Evolutionary conservation across 2,113 vertebrate species (phyloP).

Genomic region (Cyphomyrus discorhynchus): DNA sequence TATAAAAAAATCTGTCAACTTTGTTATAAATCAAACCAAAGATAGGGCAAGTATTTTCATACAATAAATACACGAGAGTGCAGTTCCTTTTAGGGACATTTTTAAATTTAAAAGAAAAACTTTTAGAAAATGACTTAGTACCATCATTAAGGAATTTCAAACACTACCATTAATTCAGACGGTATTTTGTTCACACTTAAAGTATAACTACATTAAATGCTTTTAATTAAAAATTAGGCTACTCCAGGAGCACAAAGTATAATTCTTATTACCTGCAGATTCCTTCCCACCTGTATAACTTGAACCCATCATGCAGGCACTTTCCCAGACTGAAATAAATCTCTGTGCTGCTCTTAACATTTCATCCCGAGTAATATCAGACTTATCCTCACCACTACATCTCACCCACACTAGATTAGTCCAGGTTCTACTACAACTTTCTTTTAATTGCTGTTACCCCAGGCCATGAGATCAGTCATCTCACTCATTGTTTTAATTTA

Average conservation of each 20-base stretch:
- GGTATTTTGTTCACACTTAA: neutral
- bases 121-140: neutral
- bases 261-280: neutral
- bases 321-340: neutral
- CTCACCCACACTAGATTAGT: neutral
- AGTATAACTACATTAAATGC: neutral
- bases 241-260: neutral
- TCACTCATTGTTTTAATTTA: neutral
- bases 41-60: neutral
- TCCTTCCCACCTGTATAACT: neutral
- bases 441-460: neutral
- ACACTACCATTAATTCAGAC: neutral
- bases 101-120: neutral
- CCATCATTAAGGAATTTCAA: neutral
- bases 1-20: constrained; percentile 12
- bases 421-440: neutral
- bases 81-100: neutral
- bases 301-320: neutral
- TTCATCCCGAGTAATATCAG: neutral
- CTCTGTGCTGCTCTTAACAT: neutral
- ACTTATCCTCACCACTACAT: neutral
- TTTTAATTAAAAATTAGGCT: neutral
- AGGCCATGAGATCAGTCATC: neutral
- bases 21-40: constrained; percentile 12
- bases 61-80: neutral